These are phyloP conservation scores for Leptinotarsa rubiginosa DNA, from an alignment of 2,888 invertebrate species.

Conservation along the genomic window DNA sequence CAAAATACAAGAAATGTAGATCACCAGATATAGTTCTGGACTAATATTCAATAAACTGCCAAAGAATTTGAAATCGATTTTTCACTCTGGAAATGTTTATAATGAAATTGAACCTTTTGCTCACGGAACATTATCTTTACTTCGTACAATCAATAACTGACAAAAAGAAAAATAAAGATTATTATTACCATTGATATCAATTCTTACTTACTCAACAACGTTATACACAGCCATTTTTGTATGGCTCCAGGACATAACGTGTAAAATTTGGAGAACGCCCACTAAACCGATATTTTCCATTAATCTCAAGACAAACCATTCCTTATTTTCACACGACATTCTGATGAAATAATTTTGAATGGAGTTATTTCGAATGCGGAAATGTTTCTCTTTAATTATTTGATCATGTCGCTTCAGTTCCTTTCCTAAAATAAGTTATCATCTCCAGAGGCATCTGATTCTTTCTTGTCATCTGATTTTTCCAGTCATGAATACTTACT, in stretches of 20 bases:
- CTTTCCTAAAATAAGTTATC: constrained; percentile 30
- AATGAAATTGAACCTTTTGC: not conserved
- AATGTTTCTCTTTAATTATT: constrained; percentile 23
- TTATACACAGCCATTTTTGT: constrained; percentile 30
- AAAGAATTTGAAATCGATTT: too few relatives aligned
- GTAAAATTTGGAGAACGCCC: constrained; percentile 31
- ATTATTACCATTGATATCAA: not conserved
- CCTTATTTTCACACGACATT: constrained; percentile 29
- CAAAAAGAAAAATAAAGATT: too few relatives aligned
- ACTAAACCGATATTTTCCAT: constrained; percentile 27
- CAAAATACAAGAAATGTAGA: too few relatives aligned
- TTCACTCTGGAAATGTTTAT: too few relatives aligned
- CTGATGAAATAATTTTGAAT: constrained; percentile 38
- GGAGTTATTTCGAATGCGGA: constrained; percentile 19
- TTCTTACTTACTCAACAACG: constrained; percentile 20
- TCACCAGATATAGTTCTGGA: too few relatives aligned
- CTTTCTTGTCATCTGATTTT: too few relatives aligned
- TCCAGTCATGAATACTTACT: constrained; percentile 12
- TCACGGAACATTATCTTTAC: too few relatives aligned
- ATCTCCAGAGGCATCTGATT: not conserved
- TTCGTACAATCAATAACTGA: too few relatives aligned
- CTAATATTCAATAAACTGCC: too few relatives aligned
- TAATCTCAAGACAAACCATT: constrained; percentile 26
- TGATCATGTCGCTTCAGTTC: constrained; percentile 12
- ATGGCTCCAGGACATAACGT: constrained; percentile 34